Percentiles rank a stretch among this genome's conserved stretches.
These are phyloP conservation scores for Hipposideros larvatus DNA, from an alignment of 2,797 vertebrate genomes.

Conservation along the genomic window DNA sequence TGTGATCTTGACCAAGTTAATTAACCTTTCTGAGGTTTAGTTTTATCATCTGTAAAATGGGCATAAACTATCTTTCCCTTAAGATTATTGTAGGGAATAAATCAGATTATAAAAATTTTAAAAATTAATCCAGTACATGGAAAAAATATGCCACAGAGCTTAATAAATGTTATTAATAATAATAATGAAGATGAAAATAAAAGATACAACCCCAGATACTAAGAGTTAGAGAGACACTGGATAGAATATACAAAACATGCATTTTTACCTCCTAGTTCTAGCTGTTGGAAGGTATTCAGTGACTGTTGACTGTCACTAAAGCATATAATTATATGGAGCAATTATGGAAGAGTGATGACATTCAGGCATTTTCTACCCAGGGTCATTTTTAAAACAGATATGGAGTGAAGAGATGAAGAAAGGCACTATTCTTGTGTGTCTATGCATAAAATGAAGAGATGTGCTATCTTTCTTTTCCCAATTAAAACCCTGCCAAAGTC, in stretches of 20 bases:
- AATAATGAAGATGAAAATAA: background rate
- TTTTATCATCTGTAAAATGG: slow-evolving; percentile 21
- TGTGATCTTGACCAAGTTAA: background rate
- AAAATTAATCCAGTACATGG: background rate
- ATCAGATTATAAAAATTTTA: background rate
- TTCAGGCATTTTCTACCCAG: background rate
- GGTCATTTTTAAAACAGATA: slow-evolving; percentile 29
- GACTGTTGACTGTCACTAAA: background rate
- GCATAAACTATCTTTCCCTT: background rate
- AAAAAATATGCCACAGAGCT: background rate
- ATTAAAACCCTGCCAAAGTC: background rate
- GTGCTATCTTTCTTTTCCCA: background rate
- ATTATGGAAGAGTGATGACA: background rate
- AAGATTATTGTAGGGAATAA: background rate
- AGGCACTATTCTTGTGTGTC: background rate
- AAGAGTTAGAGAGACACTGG: background rate
- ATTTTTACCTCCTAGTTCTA: background rate
- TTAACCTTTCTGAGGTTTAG: background rate
- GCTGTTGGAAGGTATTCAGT: background rate
- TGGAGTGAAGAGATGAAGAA: background rate
- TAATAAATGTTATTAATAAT: background rate
- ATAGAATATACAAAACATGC: background rate
- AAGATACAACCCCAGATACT: background rate
- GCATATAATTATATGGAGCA: background rate
- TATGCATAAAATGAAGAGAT: background rate